These are phyloP conservation scores for Musca vetustissima DNA, from an alignment of 1,140 invertebrate genomes.

Conservation along the genomic window DNA sequence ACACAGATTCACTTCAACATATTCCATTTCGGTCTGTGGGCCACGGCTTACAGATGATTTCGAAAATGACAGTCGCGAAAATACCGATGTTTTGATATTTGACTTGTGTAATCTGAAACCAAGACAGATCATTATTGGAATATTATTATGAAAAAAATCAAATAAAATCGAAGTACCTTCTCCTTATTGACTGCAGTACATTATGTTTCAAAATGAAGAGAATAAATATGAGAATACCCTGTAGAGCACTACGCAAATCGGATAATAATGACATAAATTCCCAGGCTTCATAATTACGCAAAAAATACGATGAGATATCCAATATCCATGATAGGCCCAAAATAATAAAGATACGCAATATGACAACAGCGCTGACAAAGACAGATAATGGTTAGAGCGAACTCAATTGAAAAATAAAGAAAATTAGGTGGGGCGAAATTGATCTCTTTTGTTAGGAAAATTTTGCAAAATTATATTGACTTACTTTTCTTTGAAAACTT, in stretches of 20 bases:
- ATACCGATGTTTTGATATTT: too few species aligned
- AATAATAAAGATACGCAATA: slow-evolving; percentile 70
- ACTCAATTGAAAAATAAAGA: too few species aligned
- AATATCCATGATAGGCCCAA: slow-evolving; percentile 76
- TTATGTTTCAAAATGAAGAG: slow-evolving; percentile 64
- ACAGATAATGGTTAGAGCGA: too few species aligned
- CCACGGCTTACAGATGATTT: too few species aligned
- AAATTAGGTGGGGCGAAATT: too few species aligned
- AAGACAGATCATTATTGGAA: too few species aligned
- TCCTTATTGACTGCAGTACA: slow-evolving; percentile 30
- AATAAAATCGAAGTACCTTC: slow-evolving; percentile 31
- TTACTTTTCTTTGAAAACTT: slow-evolving; percentile 33
- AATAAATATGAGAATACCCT: slow-evolving; percentile 65
- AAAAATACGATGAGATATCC: slow-evolving; percentile 67
- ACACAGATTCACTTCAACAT: too few species aligned
- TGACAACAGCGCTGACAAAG: slow-evolving; percentile 65
- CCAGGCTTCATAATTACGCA: slow-evolving; percentile 45
- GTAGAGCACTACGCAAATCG: slow-evolving; percentile 58
- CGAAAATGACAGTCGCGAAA: too few species aligned
- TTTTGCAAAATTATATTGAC: not conserved
- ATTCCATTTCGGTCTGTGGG: too few species aligned
- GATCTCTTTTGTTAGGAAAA: too few species aligned
- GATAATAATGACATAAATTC: slow-evolving; percentile 60
- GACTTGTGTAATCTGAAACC: too few species aligned
- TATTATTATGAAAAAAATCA: too few species aligned